Percentiles rank a stretch among this genome's conserved stretches.
These are phyloP conservation scores for Calephelis perditalis DNA, from an alignment of 2,888 invertebrate species.

Conservation along the genomic window DNA sequence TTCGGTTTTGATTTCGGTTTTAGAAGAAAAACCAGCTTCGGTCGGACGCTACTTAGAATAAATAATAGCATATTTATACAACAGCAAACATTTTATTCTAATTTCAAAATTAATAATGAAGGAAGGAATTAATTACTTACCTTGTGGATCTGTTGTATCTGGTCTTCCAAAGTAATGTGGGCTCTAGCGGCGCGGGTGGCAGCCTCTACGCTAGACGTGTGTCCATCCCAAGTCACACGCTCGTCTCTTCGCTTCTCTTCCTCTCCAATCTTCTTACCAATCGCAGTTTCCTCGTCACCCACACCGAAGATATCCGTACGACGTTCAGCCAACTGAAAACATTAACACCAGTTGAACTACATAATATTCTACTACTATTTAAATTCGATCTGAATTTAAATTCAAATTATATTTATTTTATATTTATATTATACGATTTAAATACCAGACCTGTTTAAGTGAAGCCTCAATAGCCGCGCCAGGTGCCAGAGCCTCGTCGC, in stretches of 20 bases:
- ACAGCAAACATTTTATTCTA: no score
- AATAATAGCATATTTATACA: no score
- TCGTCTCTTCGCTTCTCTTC: constrained; percentile 92
- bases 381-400: no score
- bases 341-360: not conserved
- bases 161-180: constrained; percentile 96
- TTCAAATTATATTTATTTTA: no score
- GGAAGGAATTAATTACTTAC: constrained; percentile 50
- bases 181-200: constrained; percentile 96
- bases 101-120: no score
- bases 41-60: no score
- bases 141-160: constrained; percentile 98
- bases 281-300: constrained; percentile 98
- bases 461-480: constrained; percentile 96
- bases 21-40: no score
- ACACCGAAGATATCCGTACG: constrained; percentile 99
- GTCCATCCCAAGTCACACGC: constrained; percentile 98
- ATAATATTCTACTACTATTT: no score
- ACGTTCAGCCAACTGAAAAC: constrained; percentile 89
- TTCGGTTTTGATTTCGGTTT: no score
- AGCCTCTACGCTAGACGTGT: constrained; percentile 97
- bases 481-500: constrained; percentile 78
- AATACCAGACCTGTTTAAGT: constrained; percentile 82
- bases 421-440: no score
- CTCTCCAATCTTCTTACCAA: constrained; percentile 98